Percentiles rank a stretch among this genome's conserved stretches.
These are phyloP conservation scores for Acleris cristana DNA, from an alignment of 2,888 invertebrate species.

Conservation along the genomic window DNA sequence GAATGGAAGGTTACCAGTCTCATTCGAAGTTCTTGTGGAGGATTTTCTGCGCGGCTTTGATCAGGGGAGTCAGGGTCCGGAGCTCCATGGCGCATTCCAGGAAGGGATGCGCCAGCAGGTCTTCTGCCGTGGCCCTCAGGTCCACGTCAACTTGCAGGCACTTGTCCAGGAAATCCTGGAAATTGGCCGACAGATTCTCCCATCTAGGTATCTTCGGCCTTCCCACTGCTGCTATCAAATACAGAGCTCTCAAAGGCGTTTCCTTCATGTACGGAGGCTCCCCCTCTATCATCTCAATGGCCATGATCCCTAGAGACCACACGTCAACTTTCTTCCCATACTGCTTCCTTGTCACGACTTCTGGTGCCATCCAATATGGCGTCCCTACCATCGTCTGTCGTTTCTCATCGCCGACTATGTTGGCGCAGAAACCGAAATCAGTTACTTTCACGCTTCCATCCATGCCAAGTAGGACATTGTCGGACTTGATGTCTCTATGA, in stretches of 20 bases:
- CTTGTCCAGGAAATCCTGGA: constrained; percentile 93
- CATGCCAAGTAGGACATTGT: constrained; percentile 97
- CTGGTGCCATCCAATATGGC: constrained; percentile 99
- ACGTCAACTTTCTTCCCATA: constrained; percentile 97
- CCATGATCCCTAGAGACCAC: constrained; percentile 99
- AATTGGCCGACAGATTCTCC: constrained; percentile 89
- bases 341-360: constrained; percentile 95
- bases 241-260: constrained; percentile 95
- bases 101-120: constrained; percentile 92
- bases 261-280: constrained; percentile 98
- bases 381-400: constrained; percentile 99
- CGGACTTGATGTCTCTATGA: constrained; percentile 98
- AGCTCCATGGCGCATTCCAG: constrained; percentile 91
- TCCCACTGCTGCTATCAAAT: constrained; percentile 97
- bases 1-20: constrained; percentile 60
- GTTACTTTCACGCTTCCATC: constrained; percentile 96
- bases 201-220: constrained; percentile 95
- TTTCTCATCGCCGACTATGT: constrained; percentile 96
- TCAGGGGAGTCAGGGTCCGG: constrained; percentile 92
- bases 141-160: constrained; percentile 95
- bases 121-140: constrained; percentile 88
- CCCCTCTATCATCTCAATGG: constrained; percentile 96
- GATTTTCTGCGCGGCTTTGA: constrained; percentile 95
- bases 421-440: constrained; percentile 99
- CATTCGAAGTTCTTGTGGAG: constrained; percentile 85